Conservation (phyloP, 2,113 vertebrate genomes). For the Neopipo cinnamomea region DNA sequence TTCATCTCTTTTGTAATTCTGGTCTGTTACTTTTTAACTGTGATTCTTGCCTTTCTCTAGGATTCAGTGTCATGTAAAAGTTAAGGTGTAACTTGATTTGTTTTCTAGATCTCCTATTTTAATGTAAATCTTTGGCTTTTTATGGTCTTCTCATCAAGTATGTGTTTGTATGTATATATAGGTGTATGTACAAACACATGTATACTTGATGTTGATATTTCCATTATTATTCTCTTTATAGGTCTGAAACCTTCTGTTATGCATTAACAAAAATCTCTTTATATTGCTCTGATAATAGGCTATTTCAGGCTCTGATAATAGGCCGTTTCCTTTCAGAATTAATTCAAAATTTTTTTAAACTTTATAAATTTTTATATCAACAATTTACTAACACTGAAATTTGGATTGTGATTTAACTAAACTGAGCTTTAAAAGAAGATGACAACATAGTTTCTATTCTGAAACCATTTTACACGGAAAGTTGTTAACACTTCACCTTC, state of each 20-base stretch:
- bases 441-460: not conserved
- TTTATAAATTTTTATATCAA: not conserved
- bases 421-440: not conserved
- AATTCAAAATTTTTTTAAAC: not conserved
- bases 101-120: not conserved
- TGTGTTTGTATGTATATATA: not conserved
- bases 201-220: not conserved
- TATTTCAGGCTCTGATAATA: not conserved
- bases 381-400: not conserved
- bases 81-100: not conserved
- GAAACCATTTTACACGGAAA: not conserved
- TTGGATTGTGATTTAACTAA: not conserved
- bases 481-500: constrained; percentile 80
- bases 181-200: not conserved
- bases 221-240: not conserved
- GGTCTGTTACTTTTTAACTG: not conserved
- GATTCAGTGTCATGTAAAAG: not conserved
- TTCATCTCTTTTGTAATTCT: not conserved
- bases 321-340: not conserved
- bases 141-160: not conserved
- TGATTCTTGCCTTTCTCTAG: not conserved
- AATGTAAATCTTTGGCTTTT: not conserved
- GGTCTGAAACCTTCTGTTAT: not conserved
- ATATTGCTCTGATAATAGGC: not conserved
- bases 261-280: not conserved